phyloP scores from a whole-genome alignment of 2,888 invertebrate genomes.

The Cantharis rustica region DNA sequence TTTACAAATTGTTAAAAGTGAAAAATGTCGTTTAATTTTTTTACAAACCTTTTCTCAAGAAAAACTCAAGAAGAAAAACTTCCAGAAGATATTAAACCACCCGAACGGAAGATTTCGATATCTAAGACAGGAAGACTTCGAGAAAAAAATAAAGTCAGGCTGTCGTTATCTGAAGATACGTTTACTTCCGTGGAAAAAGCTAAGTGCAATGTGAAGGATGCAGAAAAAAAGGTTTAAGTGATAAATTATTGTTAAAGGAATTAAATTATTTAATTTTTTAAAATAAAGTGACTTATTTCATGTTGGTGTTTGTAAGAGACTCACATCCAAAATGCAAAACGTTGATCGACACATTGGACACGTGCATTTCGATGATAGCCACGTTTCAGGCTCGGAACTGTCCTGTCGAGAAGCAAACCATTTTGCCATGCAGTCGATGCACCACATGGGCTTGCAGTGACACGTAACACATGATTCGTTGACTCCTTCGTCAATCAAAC shows the following conservation, averaged over 20 bases:
- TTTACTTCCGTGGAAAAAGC: slow-evolving; percentile 7
- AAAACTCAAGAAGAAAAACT: neutral
- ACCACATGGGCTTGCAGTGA: slow-evolving; percentile 89
- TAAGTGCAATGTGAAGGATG: neutral
- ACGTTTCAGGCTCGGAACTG: slow-evolving; percentile 69
- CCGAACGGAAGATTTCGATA: slow-evolving; percentile 36
- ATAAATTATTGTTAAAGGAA: neutral
- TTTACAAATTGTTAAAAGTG: neutral
- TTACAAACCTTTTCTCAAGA: neutral
- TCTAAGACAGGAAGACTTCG: slow-evolving; percentile 41
- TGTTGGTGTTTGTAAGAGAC: slow-evolving; percentile 46
- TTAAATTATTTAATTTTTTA: neutral
- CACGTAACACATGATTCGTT: slow-evolving; percentile 62
- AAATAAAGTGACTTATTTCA: neutral
- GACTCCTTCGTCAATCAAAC: slow-evolving; percentile 56
- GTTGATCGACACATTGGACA: slow-evolving; percentile 86
- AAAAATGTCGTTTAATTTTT: neutral
- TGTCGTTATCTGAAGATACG: slow-evolving; percentile 14
- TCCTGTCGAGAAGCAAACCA: slow-evolving; percentile 89
- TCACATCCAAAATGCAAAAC: slow-evolving; percentile 87
- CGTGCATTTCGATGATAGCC: slow-evolving; percentile 82
- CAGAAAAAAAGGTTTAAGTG: neutral
- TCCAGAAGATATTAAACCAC: slow-evolving; percentile 16
- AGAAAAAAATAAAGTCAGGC: slow-evolving; percentile 29
- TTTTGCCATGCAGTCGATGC: slow-evolving; percentile 79